Conservation (phyloP, 2,888 invertebrate species). For the Drosophila fulvimacula region DNA sequence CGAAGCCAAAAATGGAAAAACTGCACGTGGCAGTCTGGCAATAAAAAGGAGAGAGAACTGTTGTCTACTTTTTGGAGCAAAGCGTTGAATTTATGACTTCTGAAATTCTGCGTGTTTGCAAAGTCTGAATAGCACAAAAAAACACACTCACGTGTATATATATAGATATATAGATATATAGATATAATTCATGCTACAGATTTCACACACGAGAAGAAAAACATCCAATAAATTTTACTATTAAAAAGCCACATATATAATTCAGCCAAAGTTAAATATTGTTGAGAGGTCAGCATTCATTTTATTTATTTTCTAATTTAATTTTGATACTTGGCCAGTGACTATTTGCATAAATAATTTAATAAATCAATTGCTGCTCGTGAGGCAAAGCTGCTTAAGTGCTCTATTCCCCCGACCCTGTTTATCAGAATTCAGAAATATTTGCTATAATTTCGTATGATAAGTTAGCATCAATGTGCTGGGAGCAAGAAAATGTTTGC, state of each 20-base stretch:
- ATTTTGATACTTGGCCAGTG: slow-evolving; percentile 36
- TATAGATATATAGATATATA: slow-evolving; percentile 24
- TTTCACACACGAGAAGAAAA: slow-evolving; percentile 53
- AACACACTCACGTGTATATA: slow-evolving; percentile 6
- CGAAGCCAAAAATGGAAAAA: slow-evolving; percentile 50
- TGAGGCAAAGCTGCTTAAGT: slow-evolving; percentile 66
- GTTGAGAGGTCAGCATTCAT: slow-evolving; percentile 41
- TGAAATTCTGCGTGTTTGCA: slow-evolving; percentile 69
- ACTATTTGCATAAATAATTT: slow-evolving; percentile 52
- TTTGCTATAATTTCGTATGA: neutral
- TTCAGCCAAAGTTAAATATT: slow-evolving; percentile 49
- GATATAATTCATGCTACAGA: slow-evolving; percentile 38
- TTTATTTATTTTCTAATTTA: slow-evolving; percentile 54
- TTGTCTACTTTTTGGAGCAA: slow-evolving; percentile 74
- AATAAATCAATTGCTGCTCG: slow-evolving; percentile 34
- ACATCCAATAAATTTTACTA: slow-evolving; percentile 64
- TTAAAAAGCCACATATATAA: slow-evolving; percentile 66
- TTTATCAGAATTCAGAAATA: slow-evolving; percentile 7
- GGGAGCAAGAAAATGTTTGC: neutral
- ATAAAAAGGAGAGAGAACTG: slow-evolving; percentile 47
- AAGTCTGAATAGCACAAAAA: slow-evolving; percentile 42
- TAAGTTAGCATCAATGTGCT: slow-evolving; percentile 3
- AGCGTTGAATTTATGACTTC: slow-evolving; percentile 73
- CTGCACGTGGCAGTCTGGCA: slow-evolving; percentile 72
- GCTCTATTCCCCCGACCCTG: slow-evolving; percentile 9